A percentile compares a stretch with the other conserved stretches of the same genome.
These are phyloP conservation scores for Morpho achilles DNA, from an alignment of 2,888 invertebrate genomes.

Conservation along the genomic window DNA sequence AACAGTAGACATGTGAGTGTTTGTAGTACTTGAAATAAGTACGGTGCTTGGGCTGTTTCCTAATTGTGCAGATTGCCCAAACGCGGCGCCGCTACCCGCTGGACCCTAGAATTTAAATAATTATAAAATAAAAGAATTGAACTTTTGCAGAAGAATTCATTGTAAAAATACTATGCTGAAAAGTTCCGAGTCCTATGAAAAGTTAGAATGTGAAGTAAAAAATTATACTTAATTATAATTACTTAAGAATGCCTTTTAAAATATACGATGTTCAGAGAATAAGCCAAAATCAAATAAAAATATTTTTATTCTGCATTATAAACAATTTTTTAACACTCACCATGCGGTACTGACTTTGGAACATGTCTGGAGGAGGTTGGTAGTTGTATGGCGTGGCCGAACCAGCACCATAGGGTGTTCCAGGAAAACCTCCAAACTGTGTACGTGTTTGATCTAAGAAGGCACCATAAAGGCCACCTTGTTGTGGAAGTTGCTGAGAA, in stretches of 20 bases:
- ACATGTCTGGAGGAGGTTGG: conserved; percentile 82
- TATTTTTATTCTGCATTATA: no score
- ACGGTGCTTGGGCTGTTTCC: conserved; percentile 92
- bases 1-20: conserved; percentile 93
- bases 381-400: conserved; percentile 87
- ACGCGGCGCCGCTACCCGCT: conserved; percentile 82
- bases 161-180: no score
- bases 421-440: conserved; percentile 89
- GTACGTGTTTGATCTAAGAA: conserved; percentile 89
- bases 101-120: conserved; percentile 44
- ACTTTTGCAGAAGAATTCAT: no score
- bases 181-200: no score
- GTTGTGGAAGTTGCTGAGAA: conserved; percentile 82
- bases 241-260: no score
- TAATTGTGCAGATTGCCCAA: conserved; percentile 89
- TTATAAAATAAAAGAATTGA: no score
- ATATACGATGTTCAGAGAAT: no score
- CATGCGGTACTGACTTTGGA: conserved; percentile 72
- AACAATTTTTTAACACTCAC: conserved; percentile 38
- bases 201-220: no score
- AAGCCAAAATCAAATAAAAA: no score
- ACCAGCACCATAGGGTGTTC: conserved; percentile 82
- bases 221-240: no score
- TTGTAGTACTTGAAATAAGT: conserved; percentile 91
- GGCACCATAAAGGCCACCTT: conserved; percentile 89